Evolutionary conservation across 2,888 invertebrate genomes (phyloP), one percentile per base, ranked within the genome.

Genomic region (Lithosia quadra): DNA sequence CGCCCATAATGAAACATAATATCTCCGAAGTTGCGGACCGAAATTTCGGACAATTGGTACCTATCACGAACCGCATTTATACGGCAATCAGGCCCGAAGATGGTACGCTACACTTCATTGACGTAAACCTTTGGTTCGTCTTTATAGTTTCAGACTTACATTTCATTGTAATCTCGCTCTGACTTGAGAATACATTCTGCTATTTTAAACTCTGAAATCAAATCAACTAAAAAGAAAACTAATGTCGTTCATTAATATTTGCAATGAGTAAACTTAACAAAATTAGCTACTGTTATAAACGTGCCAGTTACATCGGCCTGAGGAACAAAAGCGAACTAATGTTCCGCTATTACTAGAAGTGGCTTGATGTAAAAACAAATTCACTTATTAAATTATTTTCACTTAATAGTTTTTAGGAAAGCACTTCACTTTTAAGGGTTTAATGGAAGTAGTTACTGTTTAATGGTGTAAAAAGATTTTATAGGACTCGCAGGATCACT

Each of bases 221-320:
- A 33, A 33, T 21, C 59, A 21, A 57, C 18, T 28, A 56, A 64
- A 63, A 57, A 49, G 15, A 9, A 49, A 21, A 43, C 58, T 28
- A 58, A 39, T 64, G 11, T 13, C 33, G 34, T 34, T 53, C 65
- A 65, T 65, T 65, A 60, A 65, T 60, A 65, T 65, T 59, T 24
- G 5, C 60, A 59, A 61, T 53, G 61, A 61, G 61, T 8, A 33
- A 61, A 39, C 66, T 61, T 66, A 56, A 66, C 66, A 55, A 55
- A 66, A 56, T 66, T 56, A 66, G 24, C 7, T 4, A 28, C 55
- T 56, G 56, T 55, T 61, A 66, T 61, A 53, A 66, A 66, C 21
- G 24, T 61, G 28, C 60, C 22, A 1, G 55, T 55, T 53, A 66
- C 66, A 15, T 66, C 53, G 60, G 21, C 13, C 43, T 0, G 5